Conservation (phyloP, 2,888 invertebrate species). For the Alloplasta piceator region DNA sequence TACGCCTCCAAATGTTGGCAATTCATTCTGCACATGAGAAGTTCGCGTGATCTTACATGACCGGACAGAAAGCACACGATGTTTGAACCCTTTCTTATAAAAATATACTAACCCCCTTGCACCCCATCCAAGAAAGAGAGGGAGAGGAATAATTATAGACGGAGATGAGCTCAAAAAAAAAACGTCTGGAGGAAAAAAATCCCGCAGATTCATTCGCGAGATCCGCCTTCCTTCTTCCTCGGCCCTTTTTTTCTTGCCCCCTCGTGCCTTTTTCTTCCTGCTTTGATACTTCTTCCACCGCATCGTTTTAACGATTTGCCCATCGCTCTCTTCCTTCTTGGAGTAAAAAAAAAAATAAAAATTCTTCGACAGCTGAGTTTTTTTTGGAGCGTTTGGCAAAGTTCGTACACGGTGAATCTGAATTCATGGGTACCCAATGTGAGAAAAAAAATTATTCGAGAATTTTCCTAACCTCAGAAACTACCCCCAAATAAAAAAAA, state of each 20-base stretch:
- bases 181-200: conserved; percentile 43
- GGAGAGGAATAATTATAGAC: conserved; percentile 73
- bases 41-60: conserved; percentile 2
- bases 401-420: too few relatives aligned
- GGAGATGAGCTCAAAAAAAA: conserved; percentile 58
- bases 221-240: conserved; percentile 59
- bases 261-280: conserved; percentile 32
- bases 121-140: conserved; percentile 34
- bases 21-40: too few relatives aligned
- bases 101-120: conserved; percentile 70
- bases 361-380: too few relatives aligned
- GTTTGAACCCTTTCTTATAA: conserved; percentile 70
- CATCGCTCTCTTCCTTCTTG: conserved; percentile 35
- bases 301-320: conserved; percentile 56
- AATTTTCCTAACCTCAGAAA: too few relatives aligned
- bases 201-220: conserved; percentile 68
- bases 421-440: too few relatives aligned
- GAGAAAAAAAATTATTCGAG: conserved; percentile 18
- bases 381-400: too few relatives aligned
- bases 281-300: conserved; percentile 2
- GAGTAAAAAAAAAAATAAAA: conserved; percentile 37
- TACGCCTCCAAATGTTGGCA: too few relatives aligned
- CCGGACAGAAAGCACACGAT: conserved; percentile 41
- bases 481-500: too few relatives aligned
- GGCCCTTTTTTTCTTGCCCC: conserved; percentile 47